Percentiles rank a stretch among this genome's conserved stretches.
These are phyloP conservation scores for Phalloptychus januarius DNA, from an alignment of 2,797 vertebrate genomes.

Conservation along the genomic window DNA sequence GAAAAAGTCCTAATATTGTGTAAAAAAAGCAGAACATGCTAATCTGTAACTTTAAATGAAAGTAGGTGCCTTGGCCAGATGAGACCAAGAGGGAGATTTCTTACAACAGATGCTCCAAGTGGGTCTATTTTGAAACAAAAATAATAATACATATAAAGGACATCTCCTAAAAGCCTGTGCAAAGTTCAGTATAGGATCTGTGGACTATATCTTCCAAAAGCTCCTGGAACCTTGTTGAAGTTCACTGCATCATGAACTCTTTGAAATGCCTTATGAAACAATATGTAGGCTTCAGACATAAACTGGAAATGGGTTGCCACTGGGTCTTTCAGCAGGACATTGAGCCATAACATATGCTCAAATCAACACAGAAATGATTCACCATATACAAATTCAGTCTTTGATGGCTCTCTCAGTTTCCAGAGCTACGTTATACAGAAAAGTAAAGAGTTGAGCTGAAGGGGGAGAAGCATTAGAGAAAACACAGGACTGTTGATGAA, in stretches of 20 bases:
- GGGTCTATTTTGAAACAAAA: not conserved
- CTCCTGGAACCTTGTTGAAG: not conserved
- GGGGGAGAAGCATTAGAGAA: not conserved
- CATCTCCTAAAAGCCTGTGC: not conserved
- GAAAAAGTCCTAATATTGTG: not conserved
- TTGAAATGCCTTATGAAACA: not conserved
- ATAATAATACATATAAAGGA: not conserved
- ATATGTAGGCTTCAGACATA: not conserved
- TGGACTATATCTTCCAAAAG: not conserved
- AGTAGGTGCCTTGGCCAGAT: not conserved
- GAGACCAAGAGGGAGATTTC: not conserved
- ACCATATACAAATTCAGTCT: not conserved
- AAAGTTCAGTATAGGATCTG: not conserved
- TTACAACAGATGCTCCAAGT: not conserved
- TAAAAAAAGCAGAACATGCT: not conserved
- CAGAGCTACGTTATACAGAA: not conserved
- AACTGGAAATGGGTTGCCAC: not conserved
- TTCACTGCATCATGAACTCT: not conserved
- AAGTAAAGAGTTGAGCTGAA: not conserved
- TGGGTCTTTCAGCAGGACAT: not conserved
- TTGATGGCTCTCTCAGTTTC: not conserved
- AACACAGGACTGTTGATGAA: not conserved
- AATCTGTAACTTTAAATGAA: not conserved
- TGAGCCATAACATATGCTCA: not conserved
- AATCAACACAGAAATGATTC: not conserved